A percentile compares a stretch with the other conserved stretches of the same genome.
Conservation (phyloP, 2,797 vertebrate species). For the Euphonia xanthogaster region DNA sequence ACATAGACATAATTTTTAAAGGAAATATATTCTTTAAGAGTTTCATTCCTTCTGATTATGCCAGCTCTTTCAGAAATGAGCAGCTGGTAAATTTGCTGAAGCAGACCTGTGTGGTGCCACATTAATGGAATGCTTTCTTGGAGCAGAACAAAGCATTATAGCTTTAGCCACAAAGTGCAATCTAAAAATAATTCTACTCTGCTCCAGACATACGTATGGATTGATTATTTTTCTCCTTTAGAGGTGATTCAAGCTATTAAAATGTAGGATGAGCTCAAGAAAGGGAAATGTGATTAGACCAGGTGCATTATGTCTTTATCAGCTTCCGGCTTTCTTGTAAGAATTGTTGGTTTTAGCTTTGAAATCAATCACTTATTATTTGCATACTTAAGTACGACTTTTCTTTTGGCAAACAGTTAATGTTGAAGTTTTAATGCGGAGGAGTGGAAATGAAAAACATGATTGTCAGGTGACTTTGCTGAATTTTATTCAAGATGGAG, state of each 20-base stretch:
- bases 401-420: not conserved
- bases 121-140: not conserved
- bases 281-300: constrained; percentile 11
- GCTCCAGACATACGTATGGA: not conserved
- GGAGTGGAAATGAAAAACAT: not conserved
- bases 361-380: not conserved
- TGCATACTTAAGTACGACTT: not conserved
- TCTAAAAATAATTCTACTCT: constrained; percentile 56
- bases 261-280: not conserved
- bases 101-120: not conserved
- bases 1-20: not conserved
- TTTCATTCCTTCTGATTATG: not conserved
- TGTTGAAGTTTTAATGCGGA: not conserved
- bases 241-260: constrained; percentile 29
- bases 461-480: not conserved
- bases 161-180: not conserved
- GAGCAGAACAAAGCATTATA: not conserved
- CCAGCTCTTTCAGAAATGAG: not conserved
- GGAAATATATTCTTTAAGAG: not conserved
- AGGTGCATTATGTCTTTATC: not conserved
- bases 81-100: not conserved
- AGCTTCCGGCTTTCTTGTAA: not conserved
- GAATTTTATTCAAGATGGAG: not conserved
- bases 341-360: constrained; percentile 4
- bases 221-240: constrained; percentile 58